phyloP scores from a whole-genome alignment of 2,888 invertebrate genomes.

The Micoletzkya japonica region DNA sequence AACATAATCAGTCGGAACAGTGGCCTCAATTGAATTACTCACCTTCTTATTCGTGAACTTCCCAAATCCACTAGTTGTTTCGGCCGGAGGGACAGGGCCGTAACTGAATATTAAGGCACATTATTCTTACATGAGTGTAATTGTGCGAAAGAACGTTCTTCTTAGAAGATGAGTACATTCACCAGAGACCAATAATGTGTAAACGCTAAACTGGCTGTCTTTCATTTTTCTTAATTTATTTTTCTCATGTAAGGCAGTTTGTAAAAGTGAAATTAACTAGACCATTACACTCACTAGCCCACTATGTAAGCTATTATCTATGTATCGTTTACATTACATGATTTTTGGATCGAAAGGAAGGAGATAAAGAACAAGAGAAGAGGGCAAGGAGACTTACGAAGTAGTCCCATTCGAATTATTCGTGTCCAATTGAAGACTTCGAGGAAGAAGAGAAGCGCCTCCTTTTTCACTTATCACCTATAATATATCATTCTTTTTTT shows the following conservation, averaged over 20 bases:
- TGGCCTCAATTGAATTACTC: neutral
- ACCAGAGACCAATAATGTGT: too few relatives aligned
- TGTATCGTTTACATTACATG: too few relatives aligned
- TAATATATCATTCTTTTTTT: neutral
- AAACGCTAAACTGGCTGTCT: too few relatives aligned
- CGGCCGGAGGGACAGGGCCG: neutral
- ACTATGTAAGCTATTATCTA: too few relatives aligned
- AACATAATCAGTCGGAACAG: neutral
- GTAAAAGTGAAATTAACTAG: too few relatives aligned
- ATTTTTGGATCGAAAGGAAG: neutral
- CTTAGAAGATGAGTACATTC: too few relatives aligned
- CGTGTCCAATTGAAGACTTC: conserved; percentile 22
- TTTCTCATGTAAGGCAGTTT: too few relatives aligned
- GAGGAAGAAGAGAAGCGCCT: conserved; percentile 11
- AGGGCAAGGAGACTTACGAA: too few relatives aligned
- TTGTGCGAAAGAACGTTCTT: too few relatives aligned
- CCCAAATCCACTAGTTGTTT: neutral
- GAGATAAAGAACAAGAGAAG: neutral
- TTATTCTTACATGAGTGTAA: too few relatives aligned
- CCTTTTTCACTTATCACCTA: conserved; percentile 24
- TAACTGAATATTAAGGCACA: neutral
- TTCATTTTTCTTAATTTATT: too few relatives aligned
- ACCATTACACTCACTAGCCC: too few relatives aligned
- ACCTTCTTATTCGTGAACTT: neutral
- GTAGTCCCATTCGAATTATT: neutral